Evolutionary conservation across 2,113 vertebrate species (phyloP), one percentile per base, ranked within the genome.

Genomic region (Macroglossus sobrinus): DNA sequence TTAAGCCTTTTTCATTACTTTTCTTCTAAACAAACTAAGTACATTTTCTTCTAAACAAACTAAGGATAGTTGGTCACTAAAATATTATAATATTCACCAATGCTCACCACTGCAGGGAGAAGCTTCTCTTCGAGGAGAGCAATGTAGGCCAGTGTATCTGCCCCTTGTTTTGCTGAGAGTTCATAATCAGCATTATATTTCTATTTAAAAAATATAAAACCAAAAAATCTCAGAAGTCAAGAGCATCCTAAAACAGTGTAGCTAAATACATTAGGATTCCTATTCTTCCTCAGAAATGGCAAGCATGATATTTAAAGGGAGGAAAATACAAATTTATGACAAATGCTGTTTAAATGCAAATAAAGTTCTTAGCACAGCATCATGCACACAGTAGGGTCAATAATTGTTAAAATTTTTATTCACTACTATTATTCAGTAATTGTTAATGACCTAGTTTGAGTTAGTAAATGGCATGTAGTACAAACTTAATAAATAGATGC

Each of bases 111-210:
- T 96, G 99, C 99, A 95, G 99, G 99, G 92, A 98, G 98, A 18
- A 99, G 98, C 66, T 99, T 99, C 98, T 99, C 99, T 97, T 99
- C 99, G 45, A 99, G 98, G n/a, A 99, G 98, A 66, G 99, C 99
- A 55, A 99, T 99, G 96, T 99, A 99, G 5, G 99, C 99, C 98
- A 99, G 98, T 0, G 99, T 99, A 97, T 99, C 99, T 80, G 99
- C 99, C 85, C 99, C 99, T 98, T 99, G 99, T 97, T 99, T 99
- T 91, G 99, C 99, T 71, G 99, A 99, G 92, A 99, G 98, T 72
- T 99, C 99, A 98, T 99, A 99, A 98, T 99, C 99, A 75, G 99
- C 99, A 98, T 99, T 99, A 43, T 99, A 99, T 89, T 99, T 99
- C 99, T 99, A 98, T 97, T 84, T 80, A 35, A 96, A 97, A 98